A percentile compares a stretch with the other conserved stretches of the same genome.
phyloP scores from a whole-genome alignment of 2,888 invertebrate genomes.

The Xestia xanthographa region DNA sequence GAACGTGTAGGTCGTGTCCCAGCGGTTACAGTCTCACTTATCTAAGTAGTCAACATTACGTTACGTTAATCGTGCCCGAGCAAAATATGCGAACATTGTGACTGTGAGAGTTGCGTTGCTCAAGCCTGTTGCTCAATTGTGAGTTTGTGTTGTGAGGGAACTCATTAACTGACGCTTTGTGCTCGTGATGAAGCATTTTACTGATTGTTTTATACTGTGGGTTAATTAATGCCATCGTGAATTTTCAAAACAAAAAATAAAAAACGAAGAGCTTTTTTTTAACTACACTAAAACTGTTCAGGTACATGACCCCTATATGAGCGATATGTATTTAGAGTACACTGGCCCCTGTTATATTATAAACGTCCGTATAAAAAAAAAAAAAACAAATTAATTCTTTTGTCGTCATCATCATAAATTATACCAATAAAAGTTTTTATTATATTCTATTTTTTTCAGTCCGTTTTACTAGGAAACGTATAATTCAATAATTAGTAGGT shows the following conservation, averaged over 20 bases:
- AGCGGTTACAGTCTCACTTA: neutral
- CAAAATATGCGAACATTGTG: constrained; percentile 20
- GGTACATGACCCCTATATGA: no score
- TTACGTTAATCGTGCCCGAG: constrained; percentile 14
- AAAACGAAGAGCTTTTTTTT: no score
- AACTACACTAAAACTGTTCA: neutral
- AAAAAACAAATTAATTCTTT: no score
- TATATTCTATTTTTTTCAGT: no score
- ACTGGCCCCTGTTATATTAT: no score
- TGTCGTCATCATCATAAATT: no score
- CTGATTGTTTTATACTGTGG: neutral
- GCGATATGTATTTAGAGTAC: no score
- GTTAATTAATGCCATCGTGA: neutral
- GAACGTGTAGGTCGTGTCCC: neutral
- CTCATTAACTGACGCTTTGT: constrained; percentile 14
- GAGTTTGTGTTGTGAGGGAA: constrained; percentile 2
- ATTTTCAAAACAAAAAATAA: neutral
- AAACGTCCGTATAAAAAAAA: no score
- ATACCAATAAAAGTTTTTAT: no score
- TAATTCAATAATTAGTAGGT: neutral
- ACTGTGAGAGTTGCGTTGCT: constrained; percentile 33
- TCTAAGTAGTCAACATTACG: constrained; percentile 3
- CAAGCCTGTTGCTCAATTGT: constrained; percentile 34
- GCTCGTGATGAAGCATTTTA: constrained; percentile 8
- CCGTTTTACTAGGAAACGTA: neutral